Evolutionary conservation across 2,888 invertebrate genomes (phyloP).

Genomic region (Agonopterix subpropinquella): DNA sequence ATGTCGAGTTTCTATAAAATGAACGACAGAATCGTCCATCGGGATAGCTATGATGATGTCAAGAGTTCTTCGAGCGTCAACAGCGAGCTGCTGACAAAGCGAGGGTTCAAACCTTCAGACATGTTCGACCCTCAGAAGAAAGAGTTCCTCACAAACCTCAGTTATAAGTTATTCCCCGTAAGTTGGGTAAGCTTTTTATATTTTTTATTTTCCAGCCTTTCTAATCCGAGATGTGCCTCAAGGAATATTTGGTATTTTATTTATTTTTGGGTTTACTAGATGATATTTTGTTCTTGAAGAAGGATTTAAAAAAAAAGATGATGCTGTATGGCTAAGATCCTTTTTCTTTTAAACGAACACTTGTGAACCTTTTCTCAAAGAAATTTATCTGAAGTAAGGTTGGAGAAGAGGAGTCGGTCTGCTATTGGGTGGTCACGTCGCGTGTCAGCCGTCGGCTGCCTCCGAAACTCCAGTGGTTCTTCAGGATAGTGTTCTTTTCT

Average conservation of each 20-base stretch:
- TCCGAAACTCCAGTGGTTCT: too few relatives aligned
- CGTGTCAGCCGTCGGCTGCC: too few relatives aligned
- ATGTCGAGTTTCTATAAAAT: conserved; percentile 68
- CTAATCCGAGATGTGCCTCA: conserved; percentile 36
- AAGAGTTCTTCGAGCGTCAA: conserved; percentile 67
- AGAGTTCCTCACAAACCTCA: conserved; percentile 86
- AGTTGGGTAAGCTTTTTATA: conserved; percentile 82
- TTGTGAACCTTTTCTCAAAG: too few relatives aligned
- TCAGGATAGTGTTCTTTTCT: too few relatives aligned
- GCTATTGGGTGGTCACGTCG: too few relatives aligned
- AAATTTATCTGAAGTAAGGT: too few relatives aligned
- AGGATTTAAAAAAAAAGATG: too few relatives aligned
- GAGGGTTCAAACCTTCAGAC: conserved; percentile 92
- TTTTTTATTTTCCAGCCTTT: conserved; percentile 33
- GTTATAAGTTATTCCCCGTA: conserved; percentile 88
- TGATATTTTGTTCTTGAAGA: too few relatives aligned
- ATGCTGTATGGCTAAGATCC: too few relatives aligned
- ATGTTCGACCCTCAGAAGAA: conserved; percentile 87
- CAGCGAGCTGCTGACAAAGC: conserved; percentile 80
- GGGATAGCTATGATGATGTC: conserved; percentile 65
- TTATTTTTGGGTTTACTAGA: too few relatives aligned
- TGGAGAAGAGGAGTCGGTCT: too few relatives aligned
- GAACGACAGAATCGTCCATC: conserved; percentile 64
- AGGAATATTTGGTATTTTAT: conserved; percentile 23
- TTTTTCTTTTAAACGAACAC: too few relatives aligned